Evolutionary conservation across 2,797 vertebrate species (phyloP), one percentile per base, ranked within the genome.

Genomic region (Spea hammondii): DNA sequence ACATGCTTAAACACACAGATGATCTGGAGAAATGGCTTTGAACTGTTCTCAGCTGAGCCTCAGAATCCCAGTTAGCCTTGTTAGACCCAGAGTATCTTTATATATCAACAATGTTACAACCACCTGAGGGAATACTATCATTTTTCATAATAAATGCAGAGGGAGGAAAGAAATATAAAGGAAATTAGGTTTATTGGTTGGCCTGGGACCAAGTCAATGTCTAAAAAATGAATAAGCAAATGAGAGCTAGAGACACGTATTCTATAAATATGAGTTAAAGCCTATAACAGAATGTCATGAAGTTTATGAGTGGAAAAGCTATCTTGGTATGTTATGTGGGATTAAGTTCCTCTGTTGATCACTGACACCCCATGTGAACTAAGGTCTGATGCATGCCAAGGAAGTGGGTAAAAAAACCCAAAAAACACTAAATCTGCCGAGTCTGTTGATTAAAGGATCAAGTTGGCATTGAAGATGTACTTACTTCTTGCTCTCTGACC

Each of bases 1-100:
- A 82, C 79, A 82, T 77, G 74, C 74, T 82, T 82, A 82, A 82
- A 82, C 70, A 77, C 74, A 80, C 79, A 77, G 55, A 73, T 70
- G 60, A 77, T 54, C 65, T 62, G 65, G 51, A 69, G 70, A 82
- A 69, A 82, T 73, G 32, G 50, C 74, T 77, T 77, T 82, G 79
- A 82, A 72, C 64, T 73, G 75, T 57, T 77, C 74, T 73, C 79
- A 82, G 79, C 74, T 82, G 79, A 82, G 79, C 74, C 79, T 65
- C n/a, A 74, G 64, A 77, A 77, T 73, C 74, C 66, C 74, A 82
- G 70, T 77, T 70, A 77, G 70, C 74, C 79, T 82, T 77, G 79
- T 82, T 75, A 82, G 70, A 14, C 75, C 75, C 50, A 49, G 79
- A 82, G 77, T 82, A 82, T 77, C 74, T 77, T 77, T 82, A 82